phyloP scores from a whole-genome alignment of 2,888 invertebrate species.

The Brenthis daphne region DNA sequence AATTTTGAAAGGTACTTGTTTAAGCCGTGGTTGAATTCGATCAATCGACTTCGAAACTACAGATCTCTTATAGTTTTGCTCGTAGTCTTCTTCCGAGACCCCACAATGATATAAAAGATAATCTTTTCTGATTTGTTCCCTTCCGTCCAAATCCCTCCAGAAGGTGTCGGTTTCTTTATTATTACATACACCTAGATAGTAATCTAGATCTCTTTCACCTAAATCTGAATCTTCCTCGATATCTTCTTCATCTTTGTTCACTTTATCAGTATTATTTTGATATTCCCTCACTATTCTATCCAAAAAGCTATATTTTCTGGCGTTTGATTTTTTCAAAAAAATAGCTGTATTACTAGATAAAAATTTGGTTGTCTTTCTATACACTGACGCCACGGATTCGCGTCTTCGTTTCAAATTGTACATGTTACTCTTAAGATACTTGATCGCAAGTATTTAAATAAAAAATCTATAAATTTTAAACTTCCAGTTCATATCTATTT shows the following conservation, averaged over 20 bases:
- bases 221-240: constrained; percentile 55
- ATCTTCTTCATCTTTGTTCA: constrained; percentile 37
- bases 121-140: constrained; percentile 72
- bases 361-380: constrained; percentile 73
- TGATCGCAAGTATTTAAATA: constrained; percentile 47
- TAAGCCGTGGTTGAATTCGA: constrained; percentile 57
- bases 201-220: constrained; percentile 71
- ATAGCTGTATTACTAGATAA: constrained; percentile 63
- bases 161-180: constrained; percentile 67
- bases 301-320: constrained; percentile 55
- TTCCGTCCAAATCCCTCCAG: constrained; percentile 70
- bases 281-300: constrained; percentile 55
- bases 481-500: constrained; percentile 46
- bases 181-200: constrained; percentile 68
- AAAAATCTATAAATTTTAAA: constrained; percentile 44
- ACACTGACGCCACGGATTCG: constrained; percentile 72
- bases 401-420: constrained; percentile 61
- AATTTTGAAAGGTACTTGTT: constrained; percentile 76
- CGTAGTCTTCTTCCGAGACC: constrained; percentile 69
- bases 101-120: constrained; percentile 73
- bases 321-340: constrained; percentile 66
- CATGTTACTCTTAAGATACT: constrained; percentile 42
- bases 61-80: constrained; percentile 55
- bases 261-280: constrained; percentile 41
- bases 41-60: constrained; percentile 50